These are phyloP conservation scores for Rhabdornis inornatus DNA, from an alignment of 2,113 vertebrate species.

Conservation along the genomic window DNA sequence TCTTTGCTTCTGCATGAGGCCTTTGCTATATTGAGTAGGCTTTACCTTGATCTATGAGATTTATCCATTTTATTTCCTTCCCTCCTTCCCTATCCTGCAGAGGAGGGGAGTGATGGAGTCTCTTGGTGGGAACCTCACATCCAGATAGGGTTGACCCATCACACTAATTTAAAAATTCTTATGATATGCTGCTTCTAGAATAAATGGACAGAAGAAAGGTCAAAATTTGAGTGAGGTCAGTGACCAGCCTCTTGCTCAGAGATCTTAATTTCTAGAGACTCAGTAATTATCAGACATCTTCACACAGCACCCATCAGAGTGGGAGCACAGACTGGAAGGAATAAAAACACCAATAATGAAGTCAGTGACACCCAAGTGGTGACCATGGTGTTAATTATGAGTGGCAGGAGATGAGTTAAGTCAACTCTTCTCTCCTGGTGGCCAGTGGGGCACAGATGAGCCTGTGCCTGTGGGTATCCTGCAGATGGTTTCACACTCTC, in stretches of 20 bases:
- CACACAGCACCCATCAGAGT: neutral
- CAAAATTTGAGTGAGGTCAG: neutral
- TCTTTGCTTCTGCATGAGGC: neutral
- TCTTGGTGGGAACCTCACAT: neutral
- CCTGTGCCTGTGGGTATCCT: neutral
- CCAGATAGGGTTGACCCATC: neutral
- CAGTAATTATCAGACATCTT: neutral
- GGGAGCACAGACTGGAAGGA: neutral
- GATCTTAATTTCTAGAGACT: neutral
- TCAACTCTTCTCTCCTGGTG: neutral
- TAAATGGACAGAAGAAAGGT: neutral
- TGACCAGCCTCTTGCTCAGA: neutral
- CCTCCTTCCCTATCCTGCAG: no score
- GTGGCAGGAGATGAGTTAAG: neutral
- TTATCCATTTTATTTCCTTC: neutral
- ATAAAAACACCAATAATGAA: neutral
- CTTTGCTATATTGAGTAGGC: neutral
- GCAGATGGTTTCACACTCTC: neutral
- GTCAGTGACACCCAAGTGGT: neutral
- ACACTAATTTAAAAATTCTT: neutral
- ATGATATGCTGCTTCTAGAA: neutral
- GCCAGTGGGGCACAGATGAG: neutral
- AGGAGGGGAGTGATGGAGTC: rapidly evolving
- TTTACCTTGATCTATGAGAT: neutral
- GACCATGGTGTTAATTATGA: neutral